phyloP scores from a whole-genome alignment of 2,888 invertebrate genomes.

The Hypomecis atomaria region DNA sequence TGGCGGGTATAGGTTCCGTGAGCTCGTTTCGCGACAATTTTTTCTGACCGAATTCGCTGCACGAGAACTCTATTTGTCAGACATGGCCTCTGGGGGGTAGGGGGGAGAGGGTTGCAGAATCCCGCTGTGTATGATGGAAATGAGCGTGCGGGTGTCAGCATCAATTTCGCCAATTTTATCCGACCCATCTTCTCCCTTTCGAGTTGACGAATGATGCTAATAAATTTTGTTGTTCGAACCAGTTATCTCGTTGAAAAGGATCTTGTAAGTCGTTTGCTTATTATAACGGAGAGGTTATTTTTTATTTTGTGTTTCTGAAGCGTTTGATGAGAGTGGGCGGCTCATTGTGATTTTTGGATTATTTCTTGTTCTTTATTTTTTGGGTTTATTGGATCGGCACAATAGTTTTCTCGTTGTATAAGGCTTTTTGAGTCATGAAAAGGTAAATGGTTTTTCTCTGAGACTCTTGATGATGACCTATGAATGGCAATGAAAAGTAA shows the following conservation, averaged over 20 bases:
- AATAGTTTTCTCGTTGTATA: conserved; percentile 6
- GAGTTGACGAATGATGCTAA: conserved; percentile 57
- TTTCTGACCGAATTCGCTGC: conserved; percentile 74
- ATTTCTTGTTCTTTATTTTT: conserved; percentile 18
- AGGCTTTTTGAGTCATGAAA: not conserved
- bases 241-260: conserved; percentile 41
- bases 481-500: no score
- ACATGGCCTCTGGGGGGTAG: conserved; percentile 58
- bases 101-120: conserved; percentile 46
- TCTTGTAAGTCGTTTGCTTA: conserved; percentile 38
- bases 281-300: conserved; percentile 32
- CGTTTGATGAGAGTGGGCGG: conserved; percentile 14
- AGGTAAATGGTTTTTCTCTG: not conserved
- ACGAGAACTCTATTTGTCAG: conserved; percentile 79
- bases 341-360: conserved; percentile 8
- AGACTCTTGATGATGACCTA: not conserved
- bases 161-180: conserved; percentile 55
- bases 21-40: conserved; percentile 72
- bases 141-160: conserved; percentile 52
- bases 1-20: conserved; percentile 60
- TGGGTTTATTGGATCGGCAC: not conserved
- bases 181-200: conserved; percentile 51
- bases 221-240: conserved; percentile 43
- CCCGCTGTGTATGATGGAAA: conserved; percentile 54
- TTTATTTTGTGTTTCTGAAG: conserved; percentile 33